Percentiles rank a stretch among this genome's conserved stretches.
phyloP scores from a whole-genome alignment of 2,797 vertebrate genomes.

The Taenioides sp. region DNA sequence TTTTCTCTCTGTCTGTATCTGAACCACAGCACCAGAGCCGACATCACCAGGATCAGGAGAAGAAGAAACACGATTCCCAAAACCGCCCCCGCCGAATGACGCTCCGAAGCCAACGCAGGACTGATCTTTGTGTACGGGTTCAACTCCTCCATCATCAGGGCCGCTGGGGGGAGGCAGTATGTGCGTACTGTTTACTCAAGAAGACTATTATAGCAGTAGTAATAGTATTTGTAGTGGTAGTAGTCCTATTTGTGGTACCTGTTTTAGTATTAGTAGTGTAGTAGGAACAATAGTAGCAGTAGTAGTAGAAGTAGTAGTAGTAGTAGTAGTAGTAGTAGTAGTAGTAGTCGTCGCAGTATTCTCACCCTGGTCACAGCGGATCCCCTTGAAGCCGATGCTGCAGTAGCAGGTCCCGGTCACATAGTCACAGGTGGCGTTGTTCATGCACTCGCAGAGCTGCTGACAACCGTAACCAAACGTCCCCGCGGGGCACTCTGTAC shows the following conservation, averaged over 20 bases:
- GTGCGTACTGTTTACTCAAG: too few species aligned
- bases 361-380: slow-evolving; percentile 95
- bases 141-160: slow-evolving; percentile 97
- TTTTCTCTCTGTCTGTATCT: slow-evolving; percentile 90
- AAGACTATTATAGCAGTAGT: too few species aligned
- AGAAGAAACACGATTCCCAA: slow-evolving; percentile 92
- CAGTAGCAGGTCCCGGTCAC: slow-evolving; percentile 98
- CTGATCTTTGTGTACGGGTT: slow-evolving; percentile 99
- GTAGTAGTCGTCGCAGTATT: neutral
- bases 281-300: too few species aligned
- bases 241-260: too few species aligned
- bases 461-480: slow-evolving; percentile 96
- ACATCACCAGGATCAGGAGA: slow-evolving; percentile 89
- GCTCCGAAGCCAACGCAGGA: slow-evolving; percentile 90
- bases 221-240: too few species aligned
- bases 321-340: too few species aligned
- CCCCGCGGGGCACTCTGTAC: slow-evolving; percentile 90
- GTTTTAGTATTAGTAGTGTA: too few species aligned
- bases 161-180: slow-evolving; percentile 72
- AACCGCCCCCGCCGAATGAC: slow-evolving; percentile 90
- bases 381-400: slow-evolving; percentile 94
- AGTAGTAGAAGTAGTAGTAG: too few species aligned
- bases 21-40: slow-evolving; percentile 92
- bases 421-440: slow-evolving; percentile 96
- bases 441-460: slow-evolving; percentile 95